These are phyloP conservation scores for Habropoda laboriosa DNA, from an alignment of 1,140 invertebrate species.

Conservation along the genomic window DNA sequence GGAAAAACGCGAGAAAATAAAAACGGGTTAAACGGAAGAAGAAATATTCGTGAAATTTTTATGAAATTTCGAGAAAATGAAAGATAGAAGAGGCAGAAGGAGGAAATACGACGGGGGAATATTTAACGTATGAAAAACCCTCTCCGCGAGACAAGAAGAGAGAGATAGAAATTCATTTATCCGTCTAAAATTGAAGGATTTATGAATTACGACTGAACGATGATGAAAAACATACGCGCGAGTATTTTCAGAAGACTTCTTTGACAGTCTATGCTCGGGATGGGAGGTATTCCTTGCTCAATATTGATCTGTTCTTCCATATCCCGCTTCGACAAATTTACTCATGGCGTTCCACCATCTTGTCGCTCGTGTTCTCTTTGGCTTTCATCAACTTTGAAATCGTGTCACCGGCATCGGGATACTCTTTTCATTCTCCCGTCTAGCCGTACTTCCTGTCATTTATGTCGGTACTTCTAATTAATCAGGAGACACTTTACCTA, in stretches of 20 bases:
- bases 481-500: constrained; percentile 59
- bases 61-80: not conserved
- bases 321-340: constrained; percentile 31
- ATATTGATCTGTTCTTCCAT: constrained; percentile 24
- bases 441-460: constrained; percentile 42
- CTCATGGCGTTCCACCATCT: constrained; percentile 1
- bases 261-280: not conserved
- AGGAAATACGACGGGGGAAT: too few species aligned
- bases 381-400: constrained; percentile 55
- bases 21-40: not conserved
- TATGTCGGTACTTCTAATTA: constrained; percentile 58
- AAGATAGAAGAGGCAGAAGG: not conserved
- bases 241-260: constrained; percentile 33
- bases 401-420: constrained; percentile 38
- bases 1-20: not conserved
- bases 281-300: not conserved
- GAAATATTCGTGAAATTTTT: not conserved
- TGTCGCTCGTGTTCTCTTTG: constrained; percentile 22
- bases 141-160: not conserved
- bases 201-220: not conserved
- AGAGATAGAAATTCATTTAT: not conserved
- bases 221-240: not conserved
- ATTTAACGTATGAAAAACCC: too few species aligned
- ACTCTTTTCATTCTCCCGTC: constrained; percentile 35
- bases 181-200: not conserved